A percentile compares a stretch with the other conserved stretches of the same genome.
These are phyloP conservation scores for Platycnemis pennipes DNA, from an alignment of 2,888 invertebrate species.

Conservation along the genomic window DNA sequence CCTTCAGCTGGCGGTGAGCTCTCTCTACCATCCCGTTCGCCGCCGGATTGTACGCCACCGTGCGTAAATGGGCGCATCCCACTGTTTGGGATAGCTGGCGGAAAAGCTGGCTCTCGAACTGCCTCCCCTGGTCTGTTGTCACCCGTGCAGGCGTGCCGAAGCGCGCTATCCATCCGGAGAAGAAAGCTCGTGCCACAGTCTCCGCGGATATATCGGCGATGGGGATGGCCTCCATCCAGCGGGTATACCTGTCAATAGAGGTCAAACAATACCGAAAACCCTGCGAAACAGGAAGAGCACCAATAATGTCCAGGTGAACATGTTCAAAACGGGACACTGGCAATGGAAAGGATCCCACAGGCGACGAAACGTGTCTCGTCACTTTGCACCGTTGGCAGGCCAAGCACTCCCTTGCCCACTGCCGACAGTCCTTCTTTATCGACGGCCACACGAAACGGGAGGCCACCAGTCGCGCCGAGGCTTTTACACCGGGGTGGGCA, in stretches of 20 bases:
- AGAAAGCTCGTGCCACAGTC: slow-evolving; percentile 76
- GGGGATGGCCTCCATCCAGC: slow-evolving; percentile 78
- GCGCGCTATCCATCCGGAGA: slow-evolving; percentile 76
- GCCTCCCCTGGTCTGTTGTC: slow-evolving; percentile 71
- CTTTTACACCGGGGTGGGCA: neutral
- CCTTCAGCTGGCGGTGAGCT: slow-evolving; percentile 76
- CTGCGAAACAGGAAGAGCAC: slow-evolving; percentile 75
- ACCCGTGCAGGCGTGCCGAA: neutral
- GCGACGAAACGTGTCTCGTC: slow-evolving; percentile 73
- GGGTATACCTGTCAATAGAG: slow-evolving; percentile 72
- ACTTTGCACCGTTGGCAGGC: slow-evolving; percentile 76
- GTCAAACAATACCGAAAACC: slow-evolving; percentile 76
- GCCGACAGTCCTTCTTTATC: slow-evolving; percentile 73
- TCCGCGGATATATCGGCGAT: slow-evolving; percentile 76
- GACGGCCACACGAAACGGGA: slow-evolving; percentile 71
- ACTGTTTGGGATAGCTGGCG: neutral
- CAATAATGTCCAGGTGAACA: slow-evolving; percentile 77
- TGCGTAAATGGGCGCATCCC: neutral
- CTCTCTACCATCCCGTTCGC: slow-evolving; percentile 78
- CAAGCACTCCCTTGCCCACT: slow-evolving; percentile 73
- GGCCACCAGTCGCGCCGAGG: neutral
- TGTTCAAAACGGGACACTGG: slow-evolving; percentile 72
- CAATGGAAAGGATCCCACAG: slow-evolving; percentile 71
- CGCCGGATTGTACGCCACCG: slow-evolving; percentile 73
- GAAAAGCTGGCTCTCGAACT: slow-evolving; percentile 73